These are phyloP conservation scores for Zaprionus africanus DNA, from an alignment of 1,140 invertebrate species.

Conservation along the genomic window DNA sequence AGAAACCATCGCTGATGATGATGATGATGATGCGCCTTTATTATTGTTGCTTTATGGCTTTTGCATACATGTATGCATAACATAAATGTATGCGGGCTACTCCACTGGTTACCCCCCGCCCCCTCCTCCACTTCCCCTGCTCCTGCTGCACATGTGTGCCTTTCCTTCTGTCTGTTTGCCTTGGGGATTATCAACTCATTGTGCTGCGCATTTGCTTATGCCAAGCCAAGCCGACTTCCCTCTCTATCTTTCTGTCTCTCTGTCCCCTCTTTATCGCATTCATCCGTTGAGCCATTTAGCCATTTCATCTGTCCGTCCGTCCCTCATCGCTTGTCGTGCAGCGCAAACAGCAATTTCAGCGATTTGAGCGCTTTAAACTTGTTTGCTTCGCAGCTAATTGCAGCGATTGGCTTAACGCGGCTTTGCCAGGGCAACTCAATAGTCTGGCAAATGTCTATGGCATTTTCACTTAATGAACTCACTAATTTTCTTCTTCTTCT, in stretches of 20 bases:
- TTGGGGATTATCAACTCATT: slow-evolving; percentile 81
- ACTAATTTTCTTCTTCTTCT: background rate
- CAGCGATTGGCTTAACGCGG: slow-evolving; percentile 41
- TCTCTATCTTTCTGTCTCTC: background rate
- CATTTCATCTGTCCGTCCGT: slow-evolving; percentile 55
- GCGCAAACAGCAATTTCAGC: slow-evolving; percentile 29
- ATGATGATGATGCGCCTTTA: slow-evolving; percentile 82
- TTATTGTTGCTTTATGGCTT: slow-evolving; percentile 79
- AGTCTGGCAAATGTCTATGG: background rate
- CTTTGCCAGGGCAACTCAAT: background rate
- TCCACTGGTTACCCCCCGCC: slow-evolving; percentile 5
- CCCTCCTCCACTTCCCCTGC: background rate
- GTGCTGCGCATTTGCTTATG: slow-evolving; percentile 50
- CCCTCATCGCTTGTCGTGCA: slow-evolving; percentile 26
- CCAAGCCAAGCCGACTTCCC: slow-evolving; percentile 1
- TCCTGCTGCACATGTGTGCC: slow-evolving; percentile 7
- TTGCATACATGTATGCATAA: slow-evolving; percentile 68
- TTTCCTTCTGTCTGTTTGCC: slow-evolving; percentile 51
- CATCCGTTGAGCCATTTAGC: slow-evolving; percentile 27
- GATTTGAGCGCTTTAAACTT: slow-evolving; percentile 38
- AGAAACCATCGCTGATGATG: slow-evolving; percentile 44
- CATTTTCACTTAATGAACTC: background rate
- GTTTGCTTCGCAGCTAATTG: slow-evolving; percentile 52
- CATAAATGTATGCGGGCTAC: slow-evolving; percentile 31
- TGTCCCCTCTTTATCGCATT: slow-evolving; percentile 34